phyloP scores from a whole-genome alignment of 2,113 vertebrate genomes.

The Callithrix jacchus region DNA sequence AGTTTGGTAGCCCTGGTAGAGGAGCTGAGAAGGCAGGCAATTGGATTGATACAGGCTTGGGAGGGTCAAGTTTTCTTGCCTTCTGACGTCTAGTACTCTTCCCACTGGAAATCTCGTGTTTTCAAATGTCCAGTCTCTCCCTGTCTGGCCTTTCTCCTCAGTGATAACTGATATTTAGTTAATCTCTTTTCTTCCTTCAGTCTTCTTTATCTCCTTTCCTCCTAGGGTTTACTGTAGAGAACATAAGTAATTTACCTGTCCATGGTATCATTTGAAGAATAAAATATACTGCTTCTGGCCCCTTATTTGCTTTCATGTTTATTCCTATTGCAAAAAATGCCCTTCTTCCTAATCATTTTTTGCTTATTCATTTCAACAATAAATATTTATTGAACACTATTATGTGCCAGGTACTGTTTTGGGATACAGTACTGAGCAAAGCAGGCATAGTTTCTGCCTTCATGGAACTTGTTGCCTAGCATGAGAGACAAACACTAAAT shows the following conservation, averaged over 20 bases:
- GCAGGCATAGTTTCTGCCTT: conserved; percentile 16
- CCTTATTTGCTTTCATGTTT: conserved; percentile 23
- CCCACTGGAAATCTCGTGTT: conserved; percentile 26
- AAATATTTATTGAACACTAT: conserved; percentile 27
- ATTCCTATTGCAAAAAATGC: conserved; percentile 15
- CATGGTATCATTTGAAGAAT: conserved; percentile 32
- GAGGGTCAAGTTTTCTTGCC: conserved; percentile 8
- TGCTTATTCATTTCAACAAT: conserved; percentile 20
- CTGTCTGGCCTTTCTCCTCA: background rate
- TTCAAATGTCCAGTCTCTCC: background rate
- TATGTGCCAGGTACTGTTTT: background rate
- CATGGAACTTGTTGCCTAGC: background rate
- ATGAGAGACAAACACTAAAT: conserved; percentile 2
- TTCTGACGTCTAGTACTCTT: background rate
- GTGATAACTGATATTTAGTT: background rate
- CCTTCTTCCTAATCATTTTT: conserved; percentile 31
- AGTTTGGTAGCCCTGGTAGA: background rate
- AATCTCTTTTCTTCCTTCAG: conserved; percentile 15
- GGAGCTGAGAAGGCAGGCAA: background rate
- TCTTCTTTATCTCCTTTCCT: conserved; percentile 8
- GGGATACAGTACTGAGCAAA: background rate
- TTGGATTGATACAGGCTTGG: background rate
- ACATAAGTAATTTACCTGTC: conserved; percentile 40
- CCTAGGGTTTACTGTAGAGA: background rate
- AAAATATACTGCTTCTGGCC: background rate